Evolutionary conservation across 2,888 invertebrate species (phyloP).

Genomic region (Cerceris rybyensis): DNA sequence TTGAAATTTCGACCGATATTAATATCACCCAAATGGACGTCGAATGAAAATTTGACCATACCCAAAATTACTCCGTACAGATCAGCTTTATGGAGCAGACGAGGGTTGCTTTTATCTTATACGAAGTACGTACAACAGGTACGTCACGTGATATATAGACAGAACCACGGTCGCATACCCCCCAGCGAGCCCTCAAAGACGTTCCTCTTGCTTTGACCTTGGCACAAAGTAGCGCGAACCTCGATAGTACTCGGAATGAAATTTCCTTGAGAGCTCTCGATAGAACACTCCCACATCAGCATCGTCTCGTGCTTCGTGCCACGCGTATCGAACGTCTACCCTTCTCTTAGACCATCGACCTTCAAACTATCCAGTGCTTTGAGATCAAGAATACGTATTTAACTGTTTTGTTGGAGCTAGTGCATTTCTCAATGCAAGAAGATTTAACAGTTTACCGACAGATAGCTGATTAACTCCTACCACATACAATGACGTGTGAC

Average conservation of each 20-base stretch:
- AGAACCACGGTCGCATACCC: slow-evolving; percentile 15
- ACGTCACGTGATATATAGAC: slow-evolving; percentile 10
- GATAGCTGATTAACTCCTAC: too few relatives aligned
- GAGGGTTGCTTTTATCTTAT: slow-evolving; percentile 13
- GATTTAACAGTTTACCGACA: too few relatives aligned
- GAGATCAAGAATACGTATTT: background rate
- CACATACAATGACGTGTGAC: too few relatives aligned
- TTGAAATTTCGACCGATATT: background rate
- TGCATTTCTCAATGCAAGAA: slow-evolving; percentile 1
- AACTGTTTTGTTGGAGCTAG: background rate
- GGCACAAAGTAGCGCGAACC: slow-evolving; percentile 46
- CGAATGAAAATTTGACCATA: background rate
- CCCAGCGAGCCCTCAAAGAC: slow-evolving; percentile 41
- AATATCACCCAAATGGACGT: too few relatives aligned
- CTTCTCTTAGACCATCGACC: slow-evolving; percentile 17
- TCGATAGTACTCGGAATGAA: slow-evolving; percentile 58
- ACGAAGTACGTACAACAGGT: slow-evolving; percentile 41
- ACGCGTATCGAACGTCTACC: slow-evolving; percentile 5
- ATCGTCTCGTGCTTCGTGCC: slow-evolving; percentile 11
- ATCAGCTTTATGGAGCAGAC: background rate
- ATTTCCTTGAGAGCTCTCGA: slow-evolving; percentile 56
- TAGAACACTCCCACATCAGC: slow-evolving; percentile 28
- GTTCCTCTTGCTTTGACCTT: slow-evolving; percentile 54
- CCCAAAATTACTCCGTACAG: background rate
- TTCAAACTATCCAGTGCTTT: background rate